Percentiles rank a stretch among this genome's conserved stretches.
phyloP scores from a whole-genome alignment of 2,113 vertebrate species.

The Pseudorasbora parva region DNA sequence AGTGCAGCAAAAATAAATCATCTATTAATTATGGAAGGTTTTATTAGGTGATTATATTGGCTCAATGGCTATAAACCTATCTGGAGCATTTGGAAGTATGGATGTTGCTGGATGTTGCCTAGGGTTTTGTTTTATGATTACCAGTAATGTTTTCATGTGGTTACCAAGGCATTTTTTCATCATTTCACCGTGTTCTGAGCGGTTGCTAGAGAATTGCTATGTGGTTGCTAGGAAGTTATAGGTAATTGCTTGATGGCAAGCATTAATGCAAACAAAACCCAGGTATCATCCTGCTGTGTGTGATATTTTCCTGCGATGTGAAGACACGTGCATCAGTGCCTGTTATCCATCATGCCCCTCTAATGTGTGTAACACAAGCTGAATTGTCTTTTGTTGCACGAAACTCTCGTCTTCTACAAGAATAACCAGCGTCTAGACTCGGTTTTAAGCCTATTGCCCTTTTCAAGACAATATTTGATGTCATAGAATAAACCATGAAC shows the following conservation, averaged over 20 bases:
- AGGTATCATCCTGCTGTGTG: neutral
- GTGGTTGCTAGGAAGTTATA: neutral
- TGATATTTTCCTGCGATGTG: neutral
- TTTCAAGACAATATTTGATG: no score
- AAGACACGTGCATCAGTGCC: neutral
- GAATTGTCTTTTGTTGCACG: neutral
- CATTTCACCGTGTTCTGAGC: neutral
- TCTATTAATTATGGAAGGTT: neutral
- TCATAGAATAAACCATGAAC: no score
- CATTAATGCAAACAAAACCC: no score
- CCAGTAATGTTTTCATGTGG: neutral
- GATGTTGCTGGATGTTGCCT: neutral
- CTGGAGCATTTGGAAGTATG: neutral
- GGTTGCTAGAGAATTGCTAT: neutral
- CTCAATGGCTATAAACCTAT: neutral
- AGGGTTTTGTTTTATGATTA: neutral
- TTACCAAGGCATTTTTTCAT: neutral
- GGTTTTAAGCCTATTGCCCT: no score
- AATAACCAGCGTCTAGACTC: neutral
- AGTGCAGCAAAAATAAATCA: neutral
- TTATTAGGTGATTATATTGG: constrained; percentile 1
- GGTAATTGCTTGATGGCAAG: neutral
- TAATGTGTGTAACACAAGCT: neutral
- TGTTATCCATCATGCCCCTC: neutral
- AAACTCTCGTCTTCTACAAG: neutral